Evolutionary conservation across 2,888 invertebrate genomes (phyloP), one percentile per base, ranked within the genome.

Genomic region (Clitarchus hookeri): DNA sequence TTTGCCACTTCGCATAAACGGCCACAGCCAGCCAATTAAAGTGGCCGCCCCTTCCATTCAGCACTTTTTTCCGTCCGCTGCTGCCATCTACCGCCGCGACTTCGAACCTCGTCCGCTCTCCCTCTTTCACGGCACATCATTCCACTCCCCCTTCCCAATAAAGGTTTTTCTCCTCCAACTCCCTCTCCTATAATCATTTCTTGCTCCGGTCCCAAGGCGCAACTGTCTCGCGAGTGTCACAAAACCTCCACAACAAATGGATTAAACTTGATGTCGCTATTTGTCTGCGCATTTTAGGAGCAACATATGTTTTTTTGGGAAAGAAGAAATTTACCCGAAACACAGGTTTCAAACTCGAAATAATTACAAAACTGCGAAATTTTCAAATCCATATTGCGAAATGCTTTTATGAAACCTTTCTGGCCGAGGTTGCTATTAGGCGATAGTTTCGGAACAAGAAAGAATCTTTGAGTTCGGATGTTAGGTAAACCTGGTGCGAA

Each of bases 61-160:
- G 1, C 8, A 2, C 19, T 65, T 1, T 65, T 65, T 65, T 65
- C 16, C 65, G 65, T 65, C 19, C 65, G 1, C 65, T 65, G 65
- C n/a, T n/a, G 65, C 65, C 65, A 65, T 65, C 65, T 65, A 65
- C 65, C n/a, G 65, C 23, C 65, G 65, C n/a, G 65, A n/a, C 65
- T 65, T n/a, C 65, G 65, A 65, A 65, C 8, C 65, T 65, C 65
- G 16, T 23, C 23, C n/a, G 11, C n/a, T 65, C 8, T 19, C 65
- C 65, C 53, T 8, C 53, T 23, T 65, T 23, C 65, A 8, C 8
- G 0, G 23, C 23, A 9, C 8, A 23, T 19, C 65, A 23, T n/a
- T 9, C n/a, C 23, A 8, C n/a, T 9, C 65, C 65, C 65, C 65
- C 65, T 19, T n/a, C 65, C 65, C 8, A 16, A 53, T 1, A 53